Base-by-base conservation (phyloP, 1,140 invertebrate species). In the Choristoneura fumiferana region DNA sequence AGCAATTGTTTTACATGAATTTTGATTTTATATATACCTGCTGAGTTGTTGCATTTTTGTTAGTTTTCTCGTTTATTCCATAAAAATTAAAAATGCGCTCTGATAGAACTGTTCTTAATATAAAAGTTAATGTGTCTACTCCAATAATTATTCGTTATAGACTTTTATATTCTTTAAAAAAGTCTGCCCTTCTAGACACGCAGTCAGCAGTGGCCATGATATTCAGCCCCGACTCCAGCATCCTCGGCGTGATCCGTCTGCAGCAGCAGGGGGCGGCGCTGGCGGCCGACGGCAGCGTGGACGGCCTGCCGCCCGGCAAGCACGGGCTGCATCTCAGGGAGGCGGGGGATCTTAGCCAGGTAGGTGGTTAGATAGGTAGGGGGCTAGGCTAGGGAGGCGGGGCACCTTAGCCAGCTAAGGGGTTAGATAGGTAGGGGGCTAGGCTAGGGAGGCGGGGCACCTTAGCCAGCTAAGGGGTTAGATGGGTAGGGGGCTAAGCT, bases 271-370 rank as follows among this genome's bases (percentile, higher is more conserved):
- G 1, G 89, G 88, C 0, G 93, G 60, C 69, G 0, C 29, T 86
- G 8, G 89, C 97, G 1, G 91, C 97, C 37, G 96, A 97, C 78
- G 96, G 96, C 13, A 94, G 93, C 6, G 86, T 97, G 15, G 95
- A 97, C 91, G 96, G 39, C 63, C 76, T 10, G 37, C 4, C 37
- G 4, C 91, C 93, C 2, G 94, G 94, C 2, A 57, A 80, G 34
- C 94, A 97, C 84, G 92, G 92, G 0, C 69, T 97, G 5, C 93
- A 94, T 62, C 89, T 97, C 8, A 93, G 96, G 68, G 94, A 96
- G 81, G 92, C 91, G 67, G 96, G 96, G 0, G 95, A 97, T 13
- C 35, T 38, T 0, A 57, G 36, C 55, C 37, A 40, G 55, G 36
- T 55, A n/a, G 5, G 14, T 34, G 9, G 22, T 6, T 3, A 2